Conservation (phyloP, 2,888 invertebrate species). For the Nephrotoma flavescens region DNA sequence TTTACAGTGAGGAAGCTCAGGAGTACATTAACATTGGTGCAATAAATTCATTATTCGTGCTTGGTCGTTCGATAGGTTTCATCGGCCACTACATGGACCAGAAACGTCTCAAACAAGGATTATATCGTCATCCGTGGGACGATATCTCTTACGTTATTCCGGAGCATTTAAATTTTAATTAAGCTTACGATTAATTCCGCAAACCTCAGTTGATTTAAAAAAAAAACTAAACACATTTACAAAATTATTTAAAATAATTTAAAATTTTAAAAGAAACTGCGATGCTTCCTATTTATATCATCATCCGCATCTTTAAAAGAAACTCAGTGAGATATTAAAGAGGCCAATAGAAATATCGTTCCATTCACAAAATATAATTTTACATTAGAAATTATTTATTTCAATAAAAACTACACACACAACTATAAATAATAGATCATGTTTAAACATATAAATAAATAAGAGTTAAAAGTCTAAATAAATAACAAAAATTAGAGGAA, state of each 20-base stretch:
- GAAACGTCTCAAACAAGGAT: slow-evolving; percentile 93
- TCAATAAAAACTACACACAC: not conserved
- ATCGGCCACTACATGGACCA: slow-evolving; percentile 99
- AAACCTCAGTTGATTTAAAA: not conserved
- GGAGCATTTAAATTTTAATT: slow-evolving; percentile 22
- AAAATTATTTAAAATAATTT: not conserved
- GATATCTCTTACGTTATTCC: slow-evolving; percentile 56
- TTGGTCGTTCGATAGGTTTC: slow-evolving; percentile 96
- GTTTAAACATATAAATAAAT: not conserved
- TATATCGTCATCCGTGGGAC: slow-evolving; percentile 99
- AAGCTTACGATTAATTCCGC: not conserved
- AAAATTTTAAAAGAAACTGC: not conserved
- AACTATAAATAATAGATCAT: not conserved
- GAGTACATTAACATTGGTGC: slow-evolving; percentile 96
- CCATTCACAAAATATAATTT: not conserved
- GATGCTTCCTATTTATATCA: not conserved
- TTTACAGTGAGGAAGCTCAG: slow-evolving; percentile 77
- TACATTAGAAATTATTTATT: not conserved
- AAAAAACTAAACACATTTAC: no score
- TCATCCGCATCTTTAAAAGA: not conserved
- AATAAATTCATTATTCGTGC: slow-evolving; percentile 94
- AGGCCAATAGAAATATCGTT: not conserved
- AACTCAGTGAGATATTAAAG: not conserved
- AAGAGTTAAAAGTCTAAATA: not conserved
- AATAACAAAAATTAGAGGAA: not conserved